Percentiles rank a stretch among this genome's conserved stretches.
These are phyloP conservation scores for Hydropotes inermis DNA, from an alignment of 2,113 vertebrate species.

Conservation along the genomic window DNA sequence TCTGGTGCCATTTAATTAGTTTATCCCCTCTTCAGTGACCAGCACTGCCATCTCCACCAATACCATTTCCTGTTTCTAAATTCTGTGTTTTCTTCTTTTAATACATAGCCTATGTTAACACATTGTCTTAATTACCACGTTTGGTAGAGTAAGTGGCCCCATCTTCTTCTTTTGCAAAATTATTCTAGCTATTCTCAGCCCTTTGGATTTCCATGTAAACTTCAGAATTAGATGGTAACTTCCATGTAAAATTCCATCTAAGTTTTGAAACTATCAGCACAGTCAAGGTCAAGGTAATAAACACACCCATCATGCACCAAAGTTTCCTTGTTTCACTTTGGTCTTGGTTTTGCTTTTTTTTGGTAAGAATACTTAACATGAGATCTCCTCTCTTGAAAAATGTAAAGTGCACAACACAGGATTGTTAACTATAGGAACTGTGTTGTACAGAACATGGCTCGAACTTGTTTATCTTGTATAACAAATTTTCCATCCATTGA, in stretches of 20 bases:
- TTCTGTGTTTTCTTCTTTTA: neutral
- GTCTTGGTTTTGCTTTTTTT: neutral
- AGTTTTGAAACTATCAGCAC: neutral
- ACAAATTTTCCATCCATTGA: neutral
- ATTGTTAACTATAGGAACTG: neutral
- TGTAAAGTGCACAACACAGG: neutral
- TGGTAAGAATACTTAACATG: neutral
- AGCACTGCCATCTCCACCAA: accelerated
- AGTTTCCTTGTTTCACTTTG: neutral
- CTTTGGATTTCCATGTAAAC: neutral
- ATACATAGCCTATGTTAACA: neutral
- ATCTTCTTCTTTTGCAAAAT: neutral
- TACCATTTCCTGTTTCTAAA: neutral
- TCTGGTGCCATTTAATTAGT: neutral
- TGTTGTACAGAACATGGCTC: neutral
- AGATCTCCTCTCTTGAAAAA: neutral
- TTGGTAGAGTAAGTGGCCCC: neutral
- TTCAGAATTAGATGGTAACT: neutral
- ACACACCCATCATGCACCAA: neutral
- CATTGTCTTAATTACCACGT: neutral
- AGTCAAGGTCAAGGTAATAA: neutral
- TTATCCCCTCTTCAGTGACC: neutral
- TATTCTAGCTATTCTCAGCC: neutral
- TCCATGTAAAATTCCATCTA: neutral
- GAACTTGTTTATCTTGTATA: neutral